Percentiles rank a stretch among this genome's conserved stretches.
phyloP scores from a whole-genome alignment of 2,888 invertebrate genomes.

The Rugalucina vietnamica region DNA sequence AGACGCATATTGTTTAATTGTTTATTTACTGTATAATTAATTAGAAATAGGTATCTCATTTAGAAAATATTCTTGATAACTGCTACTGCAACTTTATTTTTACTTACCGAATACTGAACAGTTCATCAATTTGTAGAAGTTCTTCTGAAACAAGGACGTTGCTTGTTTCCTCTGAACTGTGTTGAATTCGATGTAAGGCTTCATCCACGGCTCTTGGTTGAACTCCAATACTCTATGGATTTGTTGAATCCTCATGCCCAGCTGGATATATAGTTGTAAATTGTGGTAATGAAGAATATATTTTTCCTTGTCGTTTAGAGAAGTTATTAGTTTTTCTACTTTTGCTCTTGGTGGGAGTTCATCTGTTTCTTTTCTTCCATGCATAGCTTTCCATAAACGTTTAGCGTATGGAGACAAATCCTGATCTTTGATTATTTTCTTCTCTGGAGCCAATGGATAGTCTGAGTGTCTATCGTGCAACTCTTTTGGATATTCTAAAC shows the following conservation, averaged over 20 bases:
- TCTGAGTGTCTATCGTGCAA: neutral
- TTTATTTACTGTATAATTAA: no score
- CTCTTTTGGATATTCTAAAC: neutral
- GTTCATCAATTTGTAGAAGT: neutral
- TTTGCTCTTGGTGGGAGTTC: neutral
- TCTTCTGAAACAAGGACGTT: neutral
- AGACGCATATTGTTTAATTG: no score
- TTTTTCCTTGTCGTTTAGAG: neutral
- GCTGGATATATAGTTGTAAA: conserved; percentile 72
- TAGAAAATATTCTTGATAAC: no score
- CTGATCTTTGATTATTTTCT: neutral
- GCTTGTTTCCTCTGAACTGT: neutral
- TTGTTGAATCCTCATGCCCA: conserved; percentile 68
- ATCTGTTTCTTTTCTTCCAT: neutral
- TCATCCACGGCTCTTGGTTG: conserved; percentile 74
- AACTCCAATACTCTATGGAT: conserved; percentile 78
- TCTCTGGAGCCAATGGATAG: neutral
- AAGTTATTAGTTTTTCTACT: neutral
- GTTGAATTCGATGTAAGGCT: conserved; percentile 73
- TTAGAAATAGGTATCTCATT: no score
- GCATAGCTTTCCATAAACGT: neutral
- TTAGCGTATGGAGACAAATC: neutral
- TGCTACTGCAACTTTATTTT: no score
- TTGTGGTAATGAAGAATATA: conserved; percentile 72
- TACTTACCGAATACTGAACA: neutral